phyloP scores from a whole-genome alignment of 1,140 invertebrate species.

The Ceratina australensis region DNA sequence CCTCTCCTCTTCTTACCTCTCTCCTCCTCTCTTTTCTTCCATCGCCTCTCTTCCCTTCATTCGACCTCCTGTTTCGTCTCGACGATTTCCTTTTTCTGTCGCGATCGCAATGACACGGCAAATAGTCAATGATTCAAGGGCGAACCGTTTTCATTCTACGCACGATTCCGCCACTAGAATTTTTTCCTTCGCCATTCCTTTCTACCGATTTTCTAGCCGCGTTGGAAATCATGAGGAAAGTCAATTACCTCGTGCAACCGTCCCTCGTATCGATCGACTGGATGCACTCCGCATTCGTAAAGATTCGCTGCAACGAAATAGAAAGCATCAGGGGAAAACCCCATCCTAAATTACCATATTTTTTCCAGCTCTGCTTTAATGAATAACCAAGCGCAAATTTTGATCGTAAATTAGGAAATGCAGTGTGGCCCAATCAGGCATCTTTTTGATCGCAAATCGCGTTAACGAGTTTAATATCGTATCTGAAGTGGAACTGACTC shows the following conservation, averaged over 20 bases:
- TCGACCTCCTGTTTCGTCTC: neutral
- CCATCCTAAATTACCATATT: too few species aligned
- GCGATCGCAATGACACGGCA: conserved; percentile 50
- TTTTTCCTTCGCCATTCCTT: neutral
- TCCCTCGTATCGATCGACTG: conserved; percentile 1
- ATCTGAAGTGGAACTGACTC: conserved; percentile 25
- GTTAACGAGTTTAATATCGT: neutral
- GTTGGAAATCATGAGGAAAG: conserved; percentile 29
- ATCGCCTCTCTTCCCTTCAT: neutral
- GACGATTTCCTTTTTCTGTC: conserved; percentile 31
- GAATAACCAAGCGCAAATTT: too few species aligned
- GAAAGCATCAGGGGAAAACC: too few species aligned
- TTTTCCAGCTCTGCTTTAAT: too few species aligned
- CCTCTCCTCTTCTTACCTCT: neutral
- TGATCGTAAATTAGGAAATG: too few species aligned
- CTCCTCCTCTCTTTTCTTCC: neutral
- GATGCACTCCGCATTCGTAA: neutral
- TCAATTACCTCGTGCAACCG: conserved; percentile 43
- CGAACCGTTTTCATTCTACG: conserved; percentile 17
- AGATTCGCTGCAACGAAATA: neutral
- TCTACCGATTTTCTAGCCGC: neutral
- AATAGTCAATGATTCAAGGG: conserved; percentile 55
- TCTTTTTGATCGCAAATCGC: neutral
- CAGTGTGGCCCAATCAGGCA: too few species aligned
- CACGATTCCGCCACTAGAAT: conserved; percentile 21